These are phyloP conservation scores for Chromis chromis DNA, from an alignment of 2,797 vertebrate genomes.

Conservation along the genomic window DNA sequence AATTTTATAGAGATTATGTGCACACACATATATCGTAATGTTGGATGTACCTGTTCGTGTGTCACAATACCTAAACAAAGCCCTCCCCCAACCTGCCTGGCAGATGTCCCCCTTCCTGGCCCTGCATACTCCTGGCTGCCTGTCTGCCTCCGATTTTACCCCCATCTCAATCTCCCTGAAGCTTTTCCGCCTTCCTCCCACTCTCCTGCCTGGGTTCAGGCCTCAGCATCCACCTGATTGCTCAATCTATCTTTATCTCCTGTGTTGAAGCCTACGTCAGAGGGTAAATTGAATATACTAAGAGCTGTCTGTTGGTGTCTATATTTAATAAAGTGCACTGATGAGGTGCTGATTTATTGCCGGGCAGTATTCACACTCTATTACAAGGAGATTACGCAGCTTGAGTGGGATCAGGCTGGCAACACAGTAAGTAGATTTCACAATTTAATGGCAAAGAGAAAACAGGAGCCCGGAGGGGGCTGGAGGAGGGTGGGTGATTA, in stretches of 20 bases:
- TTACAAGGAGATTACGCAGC: slow-evolving; percentile 89
- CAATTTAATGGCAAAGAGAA: slow-evolving; percentile 88
- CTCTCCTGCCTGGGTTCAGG: slow-evolving; percentile 69
- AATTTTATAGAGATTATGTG: neutral
- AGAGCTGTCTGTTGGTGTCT: slow-evolving; percentile 89
- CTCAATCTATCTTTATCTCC: slow-evolving; percentile 88
- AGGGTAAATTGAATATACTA: slow-evolving; percentile 90
- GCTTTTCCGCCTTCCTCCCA: slow-evolving; percentile 62
- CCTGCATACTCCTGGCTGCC: slow-evolving; percentile 54
- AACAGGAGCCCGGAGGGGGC: slow-evolving; percentile 78
- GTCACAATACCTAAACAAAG: slow-evolving; percentile 61
- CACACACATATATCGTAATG: slow-evolving; percentile 8
- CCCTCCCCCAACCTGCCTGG: slow-evolving; percentile 57
- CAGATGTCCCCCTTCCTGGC: slow-evolving; percentile 67
- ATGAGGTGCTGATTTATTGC: slow-evolving; percentile 89
- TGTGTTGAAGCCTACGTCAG: slow-evolving; percentile 85
- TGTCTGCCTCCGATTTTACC: slow-evolving; percentile 56
- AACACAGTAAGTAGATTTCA: slow-evolving; percentile 88
- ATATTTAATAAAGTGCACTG: slow-evolving; percentile 89
- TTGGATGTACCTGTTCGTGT: slow-evolving; percentile 45
- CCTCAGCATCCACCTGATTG: slow-evolving; percentile 85
- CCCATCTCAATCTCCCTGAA: slow-evolving; percentile 74
- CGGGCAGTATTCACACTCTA: slow-evolving; percentile 88
- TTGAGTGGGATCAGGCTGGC: slow-evolving; percentile 85
- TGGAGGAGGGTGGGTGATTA: slow-evolving; percentile 66